Evolutionary conservation across 2,797 vertebrate genomes (phyloP), one percentile per base, ranked within the genome.

Genomic region (Enteromius paludinosus): DNA sequence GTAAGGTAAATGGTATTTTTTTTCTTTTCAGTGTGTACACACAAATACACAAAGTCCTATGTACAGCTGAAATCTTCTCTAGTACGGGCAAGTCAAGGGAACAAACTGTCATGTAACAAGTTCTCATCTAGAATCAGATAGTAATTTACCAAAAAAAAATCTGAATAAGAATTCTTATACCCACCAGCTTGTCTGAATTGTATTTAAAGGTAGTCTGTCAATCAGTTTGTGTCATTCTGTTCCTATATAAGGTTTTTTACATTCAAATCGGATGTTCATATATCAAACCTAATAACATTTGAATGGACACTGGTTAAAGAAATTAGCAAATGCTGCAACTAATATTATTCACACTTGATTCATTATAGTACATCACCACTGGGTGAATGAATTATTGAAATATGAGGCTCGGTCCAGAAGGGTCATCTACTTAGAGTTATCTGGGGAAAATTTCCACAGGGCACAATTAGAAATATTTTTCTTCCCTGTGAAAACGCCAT

Each of bases 321-420:
- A 93, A 92, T 87, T 78, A 88, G 90, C 90, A 92, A 90, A 91
- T 83, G 88, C 90, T 90, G 88, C 91, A 88, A 89, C 91, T 92
- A 91, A 91, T 92, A 93, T 93, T 91, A 92, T 91, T 93, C 92
- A 93, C 91, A 92, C 92, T 91, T 90, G 90, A 93, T 90, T 92
- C 92, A 93, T 94, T 93, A 93, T 91, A 92, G 89, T 90, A 93
- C 89, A 90, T 90, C 91, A 91, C 91, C 91, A 92, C 85, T 90
- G 87, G 87, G 86, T 86, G 89, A 93, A 89, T 89, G 90, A 93
- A 92, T 90, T 92, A 93, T 89, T 92, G 91, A 94, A 94, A 83
- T 71, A 93, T 91, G 90, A 91, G 86, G 92, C 90, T 87, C 88
- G 86, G 90, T 90, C 89, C 90, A 87, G 90, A 88, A 91, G 88